A percentile compares a stretch with the other conserved stretches of the same genome.
Conservation (phyloP, 2,797 vertebrate species). For the Phataginus tetradactyla region DNA sequence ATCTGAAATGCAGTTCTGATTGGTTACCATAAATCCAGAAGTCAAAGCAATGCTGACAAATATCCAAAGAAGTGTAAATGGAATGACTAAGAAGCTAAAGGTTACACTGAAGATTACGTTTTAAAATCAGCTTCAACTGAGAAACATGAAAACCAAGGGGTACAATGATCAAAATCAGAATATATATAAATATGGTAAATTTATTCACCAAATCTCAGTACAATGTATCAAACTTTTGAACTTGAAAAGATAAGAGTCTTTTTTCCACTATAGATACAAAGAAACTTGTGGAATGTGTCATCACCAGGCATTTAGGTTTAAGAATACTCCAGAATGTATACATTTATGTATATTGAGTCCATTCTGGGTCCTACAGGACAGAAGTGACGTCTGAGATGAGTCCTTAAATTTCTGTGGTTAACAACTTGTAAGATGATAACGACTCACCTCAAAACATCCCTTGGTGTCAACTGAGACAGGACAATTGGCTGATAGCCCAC, state of each 20-base stretch:
- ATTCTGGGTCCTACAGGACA: background rate
- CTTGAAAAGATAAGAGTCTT: background rate
- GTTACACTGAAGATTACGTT: background rate
- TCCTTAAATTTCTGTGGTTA: constrained; percentile 1
- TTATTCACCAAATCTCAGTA: constrained; percentile 9
- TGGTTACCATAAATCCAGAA: background rate
- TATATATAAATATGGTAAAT: background rate
- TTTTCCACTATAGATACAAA: constrained; percentile 2
- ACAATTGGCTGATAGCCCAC: background rate
- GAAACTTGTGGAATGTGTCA: constrained; percentile 1
- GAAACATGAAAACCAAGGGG: background rate
- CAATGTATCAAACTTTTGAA: background rate
- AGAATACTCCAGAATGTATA: constrained; percentile 8
- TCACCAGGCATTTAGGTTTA: background rate
- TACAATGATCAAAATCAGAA: background rate
- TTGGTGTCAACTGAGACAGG: background rate
- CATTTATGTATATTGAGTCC: background rate
- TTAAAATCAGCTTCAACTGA: background rate
- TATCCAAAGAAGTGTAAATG: background rate
- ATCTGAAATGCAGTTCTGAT: constrained; percentile 1
- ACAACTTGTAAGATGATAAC: background rate
- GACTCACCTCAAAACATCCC: background rate
- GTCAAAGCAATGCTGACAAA: constrained; percentile 8
- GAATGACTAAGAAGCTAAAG: background rate
- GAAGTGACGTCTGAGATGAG: background rate